Evolutionary conservation across 2,888 invertebrate species (phyloP).

Genomic region (Orchestes rusci): DNA sequence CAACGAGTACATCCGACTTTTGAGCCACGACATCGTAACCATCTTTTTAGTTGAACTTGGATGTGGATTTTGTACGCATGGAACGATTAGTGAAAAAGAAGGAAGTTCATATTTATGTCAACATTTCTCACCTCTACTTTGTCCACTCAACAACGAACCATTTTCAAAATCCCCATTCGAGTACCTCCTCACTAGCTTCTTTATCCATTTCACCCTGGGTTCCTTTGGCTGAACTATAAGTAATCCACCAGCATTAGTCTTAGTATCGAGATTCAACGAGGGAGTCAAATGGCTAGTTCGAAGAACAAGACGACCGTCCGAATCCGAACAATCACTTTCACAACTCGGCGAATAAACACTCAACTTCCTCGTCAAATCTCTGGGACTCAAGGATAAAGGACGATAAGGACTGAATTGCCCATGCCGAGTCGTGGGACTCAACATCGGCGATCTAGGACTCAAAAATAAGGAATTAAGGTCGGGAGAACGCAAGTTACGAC

Average conservation of each 20-base stretch:
- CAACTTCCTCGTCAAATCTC: constrained; percentile 40
- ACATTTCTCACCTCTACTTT: constrained; percentile 40
- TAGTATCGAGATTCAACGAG: constrained; percentile 17
- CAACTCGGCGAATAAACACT: constrained; percentile 43
- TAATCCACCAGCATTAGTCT: constrained; percentile 35
- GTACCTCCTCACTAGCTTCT: constrained; percentile 42
- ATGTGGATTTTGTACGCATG: too few relatives aligned
- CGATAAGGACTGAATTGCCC: constrained; percentile 40
- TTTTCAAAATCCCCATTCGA: constrained; percentile 44
- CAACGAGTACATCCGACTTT: too few relatives aligned
- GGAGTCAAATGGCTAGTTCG: too few relatives aligned
- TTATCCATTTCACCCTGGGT: constrained; percentile 41
- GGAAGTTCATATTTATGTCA: too few relatives aligned
- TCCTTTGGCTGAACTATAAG: constrained; percentile 37
- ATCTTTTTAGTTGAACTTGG: too few relatives aligned
- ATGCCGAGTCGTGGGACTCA: constrained; percentile 42
- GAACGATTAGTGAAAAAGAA: too few relatives aligned
- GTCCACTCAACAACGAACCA: constrained; percentile 43
- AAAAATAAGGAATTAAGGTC: constrained; percentile 40
- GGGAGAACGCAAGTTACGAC: constrained; percentile 39
- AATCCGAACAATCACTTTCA: constrained; percentile 44
- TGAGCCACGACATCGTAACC: too few relatives aligned
- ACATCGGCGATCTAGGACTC: constrained; percentile 43
- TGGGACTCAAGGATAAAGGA: constrained; percentile 40
- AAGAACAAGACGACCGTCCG: constrained; percentile 41